Evolutionary conservation across 30 jellyfish, hydroid and myxozoan genomes (phyloP), one percentile per base, ranked within the genome.

Genomic region (Pseudorhiza aurosa): DNA sequence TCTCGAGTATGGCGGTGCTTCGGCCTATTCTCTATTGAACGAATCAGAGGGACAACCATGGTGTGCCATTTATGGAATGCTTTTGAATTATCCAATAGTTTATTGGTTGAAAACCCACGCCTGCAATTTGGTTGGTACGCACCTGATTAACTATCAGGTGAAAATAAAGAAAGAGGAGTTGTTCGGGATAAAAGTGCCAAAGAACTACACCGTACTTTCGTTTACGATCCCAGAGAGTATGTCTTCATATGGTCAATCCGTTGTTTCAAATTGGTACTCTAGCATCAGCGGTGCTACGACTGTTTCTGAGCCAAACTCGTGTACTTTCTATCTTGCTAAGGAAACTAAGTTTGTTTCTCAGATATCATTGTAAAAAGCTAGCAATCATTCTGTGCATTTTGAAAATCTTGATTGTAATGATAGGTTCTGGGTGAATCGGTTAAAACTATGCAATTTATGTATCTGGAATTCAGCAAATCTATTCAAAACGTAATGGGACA

Each of bases 81-180:
- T 70, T 42, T 57, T 70, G 22, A 70, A 70, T 37, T 70, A 70
- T 21, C 83, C 83, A 4, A 31, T 45, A 37, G 83, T 46, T 24
- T 70, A 70, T 70, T 70, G 83, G 83, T 47, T 70, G 11, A 70
- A 47, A 17, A 43, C 83, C 27, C 71, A 70, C 32, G 19, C 31
- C 11, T 45, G 55, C 8, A 70, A 70, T 28, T 42, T 70, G 4
- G 17, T 58, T 26, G 68, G 68, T 12, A 71, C 8, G 8, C 12
- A 19, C 12, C 19, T 70, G 1, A 14, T 44, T 46, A 46, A 44
- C 9, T 70, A 70, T 46, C 69, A 46, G 33, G 24, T 70, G 11
- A 45, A 46, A 28, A 11, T 70, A 8, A 70, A 26, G 56, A 71
- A 47, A 26, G 49, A 47, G 15, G 17, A 27, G 2, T 8, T 47